These are phyloP conservation scores for Neopelma chrysocephalum DNA, from an alignment of 2,797 vertebrate species.

Conservation along the genomic window DNA sequence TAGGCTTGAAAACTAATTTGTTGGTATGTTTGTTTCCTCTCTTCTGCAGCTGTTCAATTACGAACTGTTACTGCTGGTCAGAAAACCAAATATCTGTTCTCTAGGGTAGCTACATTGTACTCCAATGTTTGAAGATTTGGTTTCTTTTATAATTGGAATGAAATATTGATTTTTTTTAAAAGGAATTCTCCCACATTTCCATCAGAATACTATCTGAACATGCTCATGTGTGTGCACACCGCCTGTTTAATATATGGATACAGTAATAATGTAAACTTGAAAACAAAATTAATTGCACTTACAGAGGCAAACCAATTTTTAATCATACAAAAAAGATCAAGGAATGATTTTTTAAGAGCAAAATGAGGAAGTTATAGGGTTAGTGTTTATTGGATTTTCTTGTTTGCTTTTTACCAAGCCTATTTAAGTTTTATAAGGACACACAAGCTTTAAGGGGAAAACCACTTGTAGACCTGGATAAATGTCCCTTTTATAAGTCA, in stretches of 20 bases:
- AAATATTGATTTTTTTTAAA: background rate
- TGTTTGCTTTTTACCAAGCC: background rate
- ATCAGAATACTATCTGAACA: background rate
- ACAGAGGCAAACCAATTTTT: background rate
- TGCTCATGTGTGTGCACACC: background rate
- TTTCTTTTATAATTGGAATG: conserved; percentile 36
- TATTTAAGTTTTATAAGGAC: background rate
- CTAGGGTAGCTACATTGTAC: background rate
- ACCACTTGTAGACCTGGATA: background rate
- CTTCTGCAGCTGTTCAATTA: conserved; percentile 57
- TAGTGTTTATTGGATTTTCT: background rate
- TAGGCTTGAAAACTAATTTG: conserved; percentile 44
- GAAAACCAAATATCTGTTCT: conserved; percentile 49
- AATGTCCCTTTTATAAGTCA: background rate
- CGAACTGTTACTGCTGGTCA: conserved; percentile 28
- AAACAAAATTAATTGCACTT: background rate
- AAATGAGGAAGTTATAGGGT: background rate
- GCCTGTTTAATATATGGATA: background rate
- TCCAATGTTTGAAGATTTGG: background rate
- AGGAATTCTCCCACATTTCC: background rate
- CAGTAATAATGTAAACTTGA: background rate
- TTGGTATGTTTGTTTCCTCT: conserved; percentile 44
- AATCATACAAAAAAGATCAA: background rate
- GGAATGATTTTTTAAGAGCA: background rate
- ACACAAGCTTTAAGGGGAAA: background rate